Base-by-base conservation (phyloP, 2,888 invertebrate species). In the Chrysolina americana region DNA sequence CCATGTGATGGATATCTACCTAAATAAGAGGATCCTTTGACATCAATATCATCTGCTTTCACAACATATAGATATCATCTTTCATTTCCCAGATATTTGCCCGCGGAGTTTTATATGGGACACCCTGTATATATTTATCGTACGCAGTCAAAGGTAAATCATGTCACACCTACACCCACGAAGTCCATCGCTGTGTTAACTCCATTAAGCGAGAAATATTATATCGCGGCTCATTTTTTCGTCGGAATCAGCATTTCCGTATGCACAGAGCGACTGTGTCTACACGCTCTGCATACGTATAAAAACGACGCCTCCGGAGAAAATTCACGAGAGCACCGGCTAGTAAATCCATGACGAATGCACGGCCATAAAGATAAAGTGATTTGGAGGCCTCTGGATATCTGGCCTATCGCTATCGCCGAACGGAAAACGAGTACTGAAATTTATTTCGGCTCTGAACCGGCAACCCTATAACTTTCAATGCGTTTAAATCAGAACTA, bases 401-500 rank as follows among this genome's bases (percentile, higher is more conserved):
- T 66, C 66, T 28, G n/a, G n/a, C 19, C 11, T 19, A 19, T 21
- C 21, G 19, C 53, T 68, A 53, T 36, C 48, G 13, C 15, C 47
- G n/a, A 68, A 53, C 68, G 41, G 68, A 21, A 41, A 68, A 41
- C 68, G 68, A 68, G 15, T 17, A 41, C 36, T 19, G 11, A 13
- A 68, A 68, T 68, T 68, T 68, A 68, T 68, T 68, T 28, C 28
- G 11, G 56, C 53, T 41, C 41, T 21, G 56, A 53, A 68, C 41
- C 68, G 19, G 53, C 48, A 53, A 68, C 68, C 68, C 28, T 56
- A 68, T 68, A 66, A 66, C 66, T 66, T 66, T 36, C 53, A 50
- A 36, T 79, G 80, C 79, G 84, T 80, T 84, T 85, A 85, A 85
- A 85, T 85, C 85, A 85, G 83, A 82, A 79, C 82, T 78, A 83